phyloP scores from a whole-genome alignment of 92 coral and sea anemone genomes.

The Heteractis magnifica region DNA sequence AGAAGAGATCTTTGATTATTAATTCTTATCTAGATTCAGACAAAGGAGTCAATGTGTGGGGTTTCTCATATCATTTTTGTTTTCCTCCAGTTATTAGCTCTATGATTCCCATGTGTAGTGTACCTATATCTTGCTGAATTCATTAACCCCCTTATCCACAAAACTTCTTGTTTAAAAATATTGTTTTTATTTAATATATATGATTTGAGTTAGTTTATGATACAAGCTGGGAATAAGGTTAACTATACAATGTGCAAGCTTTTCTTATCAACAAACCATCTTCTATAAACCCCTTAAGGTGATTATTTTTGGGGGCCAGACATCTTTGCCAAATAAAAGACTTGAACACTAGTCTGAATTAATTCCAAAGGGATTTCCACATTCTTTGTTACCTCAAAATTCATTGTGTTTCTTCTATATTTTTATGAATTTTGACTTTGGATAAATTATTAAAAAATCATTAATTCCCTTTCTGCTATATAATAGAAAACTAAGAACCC shows the following conservation, averaged over 20 bases:
- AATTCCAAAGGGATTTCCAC: not conserved
- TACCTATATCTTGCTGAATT: not conserved
- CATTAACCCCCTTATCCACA: not conserved
- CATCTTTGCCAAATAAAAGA: not conserved
- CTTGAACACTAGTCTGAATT: not conserved
- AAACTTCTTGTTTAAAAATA: not conserved
- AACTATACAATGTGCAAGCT: not conserved
- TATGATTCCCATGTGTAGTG: slow-evolving; percentile 3
- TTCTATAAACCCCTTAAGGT: slow-evolving; percentile 2
- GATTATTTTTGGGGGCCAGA: not conserved
- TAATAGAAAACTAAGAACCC: not conserved
- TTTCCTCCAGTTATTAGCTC: not conserved
- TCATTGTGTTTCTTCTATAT: not conserved
- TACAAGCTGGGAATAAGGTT: not conserved
- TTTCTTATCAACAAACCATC: not conserved
- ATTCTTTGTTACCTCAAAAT: not conserved
- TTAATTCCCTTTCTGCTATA: not conserved
- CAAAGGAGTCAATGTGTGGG: not conserved
- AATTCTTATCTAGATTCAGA: not conserved
- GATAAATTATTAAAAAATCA: not conserved
- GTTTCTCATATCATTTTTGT: not conserved
- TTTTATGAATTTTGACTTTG: not conserved
- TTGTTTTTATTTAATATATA: not conserved
- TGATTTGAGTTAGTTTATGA: not conserved
- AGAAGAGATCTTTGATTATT: not conserved